Evolutionary conservation across 2,797 vertebrate species (phyloP), one percentile per base, ranked within the genome.

Genomic region (Ctenochaetus hawaiiensis): DNA sequence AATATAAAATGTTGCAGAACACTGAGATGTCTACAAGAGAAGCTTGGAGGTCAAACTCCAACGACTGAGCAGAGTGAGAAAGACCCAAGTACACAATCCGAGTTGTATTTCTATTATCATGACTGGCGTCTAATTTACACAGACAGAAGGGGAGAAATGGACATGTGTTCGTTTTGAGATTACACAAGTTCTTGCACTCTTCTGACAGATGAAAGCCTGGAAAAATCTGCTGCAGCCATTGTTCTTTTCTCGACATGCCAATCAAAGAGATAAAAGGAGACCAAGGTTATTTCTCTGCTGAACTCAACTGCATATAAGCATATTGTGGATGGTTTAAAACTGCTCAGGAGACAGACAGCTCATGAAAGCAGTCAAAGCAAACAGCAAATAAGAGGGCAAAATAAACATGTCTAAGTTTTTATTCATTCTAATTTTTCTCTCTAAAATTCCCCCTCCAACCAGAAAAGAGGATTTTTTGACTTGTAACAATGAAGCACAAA

Each of bases 141-240:
- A 18, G 72, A 67, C 20, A 12, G 65, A 68, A 47, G 69, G 30
- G 26, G 69, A 70, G 70, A 67, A 81, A 70, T 10, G 68, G 81
- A 76, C 62, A 58, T 60, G 67, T 82, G 80, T 80, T 86, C 23
- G n/a, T 77, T 85, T 78, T 56, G 70, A 89, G 82, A 87, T 87
- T 82, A 87, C 64, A 87, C 49, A 45, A 67, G 34, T 70, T 72
- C 61, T 22, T 9, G 51, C 65, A 0, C 62, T 61, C 4, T n/a
- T 69, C 58, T 45, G 69, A 80, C 77, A 85, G 77, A 87, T 71
- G 81, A 83, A 76, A 80, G 77, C 45, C 52, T 13, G 3, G 44
- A 47, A 47, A 75, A 67, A 63, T 47, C 59, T 47, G 62, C 65
- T 47, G 62, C 54, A 54, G 83, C 45, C 23, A 66, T 70, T 83